These are phyloP conservation scores for Syrrhaptes paradoxus DNA, from an alignment of 2,113 vertebrate species.

Conservation along the genomic window DNA sequence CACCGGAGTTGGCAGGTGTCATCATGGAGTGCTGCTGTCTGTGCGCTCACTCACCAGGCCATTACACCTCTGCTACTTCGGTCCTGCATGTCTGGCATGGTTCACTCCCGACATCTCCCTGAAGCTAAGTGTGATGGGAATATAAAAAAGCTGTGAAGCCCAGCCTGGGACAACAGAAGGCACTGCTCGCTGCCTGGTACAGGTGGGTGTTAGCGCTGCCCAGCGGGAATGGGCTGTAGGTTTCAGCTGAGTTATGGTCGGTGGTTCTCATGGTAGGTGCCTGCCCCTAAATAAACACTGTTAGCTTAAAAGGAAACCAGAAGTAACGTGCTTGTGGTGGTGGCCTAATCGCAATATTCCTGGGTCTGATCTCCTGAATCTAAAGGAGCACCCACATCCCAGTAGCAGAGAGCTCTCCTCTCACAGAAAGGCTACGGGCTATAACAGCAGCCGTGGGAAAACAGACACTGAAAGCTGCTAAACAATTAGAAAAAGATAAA, in stretches of 20 bases:
- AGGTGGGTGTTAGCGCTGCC: not conserved
- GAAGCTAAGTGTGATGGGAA: not conserved
- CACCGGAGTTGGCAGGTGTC: not conserved
- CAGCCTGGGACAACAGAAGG: not conserved
- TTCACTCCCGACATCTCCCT: not conserved
- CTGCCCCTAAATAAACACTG: not conserved
- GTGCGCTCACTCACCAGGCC: not conserved
- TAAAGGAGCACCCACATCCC: not conserved
- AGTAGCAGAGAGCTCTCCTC: not conserved
- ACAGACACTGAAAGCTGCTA: not conserved
- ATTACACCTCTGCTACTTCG: not conserved
- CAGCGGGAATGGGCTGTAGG: rapidly evolving
- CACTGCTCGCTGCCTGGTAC: not conserved
- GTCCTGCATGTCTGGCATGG: not conserved
- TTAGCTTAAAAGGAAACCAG: not conserved
- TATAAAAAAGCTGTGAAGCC: not conserved
- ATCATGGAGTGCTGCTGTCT: not conserved
- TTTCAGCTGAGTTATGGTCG: not conserved
- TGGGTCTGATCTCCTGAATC: not conserved
- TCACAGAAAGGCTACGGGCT: not conserved
- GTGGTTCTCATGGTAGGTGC: rapidly evolving
- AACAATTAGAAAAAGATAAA: not conserved
- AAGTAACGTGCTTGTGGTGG: not conserved
- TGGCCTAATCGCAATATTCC: not conserved
- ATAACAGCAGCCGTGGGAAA: not conserved